Percentiles rank a stretch among this genome's conserved stretches.
Conservation (phyloP, 1,140 invertebrate species). For the Penaeus vannamei region DNA sequence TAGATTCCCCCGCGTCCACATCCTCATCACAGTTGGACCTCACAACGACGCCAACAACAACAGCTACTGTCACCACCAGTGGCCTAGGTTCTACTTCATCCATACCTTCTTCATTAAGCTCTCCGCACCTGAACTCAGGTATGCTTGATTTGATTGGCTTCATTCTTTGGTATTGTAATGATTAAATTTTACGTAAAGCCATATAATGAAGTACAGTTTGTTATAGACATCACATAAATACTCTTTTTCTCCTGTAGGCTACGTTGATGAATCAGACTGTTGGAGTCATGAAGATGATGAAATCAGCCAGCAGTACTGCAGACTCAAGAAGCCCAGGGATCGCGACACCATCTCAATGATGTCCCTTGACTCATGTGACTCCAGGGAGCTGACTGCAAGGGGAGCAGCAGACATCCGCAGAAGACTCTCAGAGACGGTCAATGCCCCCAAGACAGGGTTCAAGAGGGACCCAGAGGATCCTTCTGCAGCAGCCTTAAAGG, state of each 20-base stretch:
- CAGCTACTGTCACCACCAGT: slow-evolving; percentile 59
- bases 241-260: slow-evolving; percentile 51
- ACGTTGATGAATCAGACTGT: slow-evolving; percentile 79
- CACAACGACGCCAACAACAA: slow-evolving; percentile 59
- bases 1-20: slow-evolving; percentile 71
- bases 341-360: slow-evolving; percentile 91
- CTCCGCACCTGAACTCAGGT: slow-evolving; percentile 66
- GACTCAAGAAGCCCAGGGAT: slow-evolving; percentile 72
- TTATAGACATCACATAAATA: slow-evolving; percentile 31
- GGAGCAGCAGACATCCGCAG: slow-evolving; percentile 91
- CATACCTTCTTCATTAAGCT: slow-evolving; percentile 67
- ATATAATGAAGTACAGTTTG: neutral
- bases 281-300: slow-evolving; percentile 98
- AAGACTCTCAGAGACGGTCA: slow-evolving; percentile 88
- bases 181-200: neutral
- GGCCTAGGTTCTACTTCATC: slow-evolving; percentile 67
- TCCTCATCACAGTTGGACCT: slow-evolving; percentile 67
- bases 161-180: neutral
- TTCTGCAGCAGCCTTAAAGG: slow-evolving; percentile 87
- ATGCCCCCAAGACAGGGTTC: slow-evolving; percentile 85
- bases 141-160: neutral
- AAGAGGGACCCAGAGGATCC: slow-evolving; percentile 95
- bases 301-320: slow-evolving; percentile 78
- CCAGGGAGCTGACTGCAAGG: slow-evolving; percentile 83
- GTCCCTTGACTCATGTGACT: slow-evolving; percentile 91